These are phyloP conservation scores for Temnopleurus reevesii DNA, from an alignment of 53 echinoderm and acorn worm genomes.

Conservation along the genomic window DNA sequence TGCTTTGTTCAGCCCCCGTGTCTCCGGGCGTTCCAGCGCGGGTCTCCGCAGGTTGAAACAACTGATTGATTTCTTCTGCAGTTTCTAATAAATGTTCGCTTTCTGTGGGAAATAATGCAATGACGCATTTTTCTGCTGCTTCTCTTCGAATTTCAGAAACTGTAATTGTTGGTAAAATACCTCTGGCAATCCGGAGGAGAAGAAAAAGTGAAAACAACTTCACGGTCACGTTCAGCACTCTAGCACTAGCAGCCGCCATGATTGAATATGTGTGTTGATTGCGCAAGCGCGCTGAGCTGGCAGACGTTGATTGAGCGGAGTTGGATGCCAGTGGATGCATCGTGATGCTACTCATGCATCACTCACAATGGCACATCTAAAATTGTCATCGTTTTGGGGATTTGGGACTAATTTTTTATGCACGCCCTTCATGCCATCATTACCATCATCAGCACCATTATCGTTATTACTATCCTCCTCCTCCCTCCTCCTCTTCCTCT, in stretches of 20 bases:
- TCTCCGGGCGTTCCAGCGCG: neutral
- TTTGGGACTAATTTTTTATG: no score
- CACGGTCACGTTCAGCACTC: neutral
- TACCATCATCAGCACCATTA: no score
- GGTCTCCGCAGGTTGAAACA: neutral
- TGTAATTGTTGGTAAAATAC: neutral
- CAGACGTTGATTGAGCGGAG: no score
- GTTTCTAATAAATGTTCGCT: neutral
- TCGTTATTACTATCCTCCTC: no score
- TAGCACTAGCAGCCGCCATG: slow-evolving; percentile 20
- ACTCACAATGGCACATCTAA: no score
- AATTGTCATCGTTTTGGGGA: no score
- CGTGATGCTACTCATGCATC: no score
- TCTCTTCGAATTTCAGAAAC: neutral
- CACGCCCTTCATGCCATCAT: no score
- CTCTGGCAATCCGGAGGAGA: neutral
- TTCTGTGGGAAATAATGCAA: neutral
- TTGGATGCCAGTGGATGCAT: no score
- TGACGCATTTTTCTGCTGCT: slow-evolving; percentile 7
- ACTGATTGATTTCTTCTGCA: slow-evolving; percentile 26
- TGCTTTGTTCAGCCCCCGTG: neutral
- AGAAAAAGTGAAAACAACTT: neutral
- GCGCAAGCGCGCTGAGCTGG: neutral
- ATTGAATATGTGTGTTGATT: neutral
- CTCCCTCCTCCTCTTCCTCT: no score